Evolutionary conservation across 2,113 vertebrate species (phyloP).

Genomic region (Eptesicus fuscus): DNA sequence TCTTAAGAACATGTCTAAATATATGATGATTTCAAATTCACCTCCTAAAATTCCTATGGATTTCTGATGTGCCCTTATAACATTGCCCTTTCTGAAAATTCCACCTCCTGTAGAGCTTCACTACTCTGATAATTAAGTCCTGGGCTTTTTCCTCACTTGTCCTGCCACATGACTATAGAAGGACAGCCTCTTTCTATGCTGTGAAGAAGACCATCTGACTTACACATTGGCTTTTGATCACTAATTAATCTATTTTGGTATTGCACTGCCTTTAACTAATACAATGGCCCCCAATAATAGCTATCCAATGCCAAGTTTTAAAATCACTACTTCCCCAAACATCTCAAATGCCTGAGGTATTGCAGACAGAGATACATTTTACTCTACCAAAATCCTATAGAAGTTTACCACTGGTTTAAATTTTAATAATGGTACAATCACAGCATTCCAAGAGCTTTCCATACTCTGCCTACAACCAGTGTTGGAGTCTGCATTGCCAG

Average conservation of each 20-base stretch:
- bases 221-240: conserved; percentile 11
- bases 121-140: neutral
- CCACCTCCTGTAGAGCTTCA: neutral
- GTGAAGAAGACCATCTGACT: neutral
- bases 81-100: neutral
- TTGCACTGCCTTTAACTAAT: neutral
- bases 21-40: neutral
- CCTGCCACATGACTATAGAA: neutral
- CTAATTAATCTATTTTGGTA: neutral
- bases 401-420: neutral
- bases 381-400: neutral
- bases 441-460: neutral
- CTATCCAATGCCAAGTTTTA: neutral
- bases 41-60: neutral
- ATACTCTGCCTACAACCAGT: neutral
- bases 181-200: neutral
- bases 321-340: neutral
- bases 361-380: neutral
- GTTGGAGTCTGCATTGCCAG: neutral
- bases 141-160: neutral
- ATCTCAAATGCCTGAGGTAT: neutral
- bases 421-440: neutral
- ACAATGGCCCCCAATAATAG: neutral
- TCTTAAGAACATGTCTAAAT: neutral
- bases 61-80: neutral